phyloP scores from a whole-genome alignment of 2,113 vertebrate genomes.

The Brachyistius frenatus region DNA sequence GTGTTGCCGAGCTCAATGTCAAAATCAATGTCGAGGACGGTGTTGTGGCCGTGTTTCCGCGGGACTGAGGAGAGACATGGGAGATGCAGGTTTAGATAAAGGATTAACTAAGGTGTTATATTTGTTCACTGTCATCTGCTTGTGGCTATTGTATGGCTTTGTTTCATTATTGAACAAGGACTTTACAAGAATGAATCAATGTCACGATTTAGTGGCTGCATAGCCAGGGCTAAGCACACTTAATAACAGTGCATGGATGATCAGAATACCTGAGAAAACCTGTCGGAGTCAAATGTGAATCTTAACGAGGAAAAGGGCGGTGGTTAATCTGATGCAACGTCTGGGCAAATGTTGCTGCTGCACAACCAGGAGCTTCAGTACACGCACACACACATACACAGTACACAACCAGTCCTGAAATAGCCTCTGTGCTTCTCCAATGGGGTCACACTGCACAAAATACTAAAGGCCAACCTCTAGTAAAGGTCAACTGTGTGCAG shows the following conservation, averaged over 20 bases:
- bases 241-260: background rate
- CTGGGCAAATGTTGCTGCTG: conserved; percentile 36
- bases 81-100: conserved; percentile 56
- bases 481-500: conserved; percentile 61
- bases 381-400: conserved; percentile 10
- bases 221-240: background rate
- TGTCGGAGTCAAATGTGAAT: conserved; percentile 39
- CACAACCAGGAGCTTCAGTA: conserved; percentile 1
- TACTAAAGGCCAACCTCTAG: conserved; percentile 47
- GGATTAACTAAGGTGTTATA: conserved; percentile 65
- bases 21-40: conserved; percentile 88
- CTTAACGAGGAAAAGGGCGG: background rate
- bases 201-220: conserved; percentile 45
- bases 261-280: conserved; percentile 19
- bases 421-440: conserved; percentile 48
- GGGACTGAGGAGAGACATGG: conserved; percentile 86
- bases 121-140: conserved; percentile 41
- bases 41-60: conserved; percentile 89
- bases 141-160: conserved; percentile 43
- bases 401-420: conserved; percentile 44
- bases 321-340: conserved; percentile 57
- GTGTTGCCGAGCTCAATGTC: conserved; percentile 96
- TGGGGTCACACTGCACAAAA: conserved; percentile 60
- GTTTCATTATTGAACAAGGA: conserved; percentile 37
- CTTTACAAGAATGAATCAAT: conserved; percentile 50